These are phyloP conservation scores for Petrocephalus schoutedeni DNA, from an alignment of 2,797 vertebrate species.

Conservation along the genomic window DNA sequence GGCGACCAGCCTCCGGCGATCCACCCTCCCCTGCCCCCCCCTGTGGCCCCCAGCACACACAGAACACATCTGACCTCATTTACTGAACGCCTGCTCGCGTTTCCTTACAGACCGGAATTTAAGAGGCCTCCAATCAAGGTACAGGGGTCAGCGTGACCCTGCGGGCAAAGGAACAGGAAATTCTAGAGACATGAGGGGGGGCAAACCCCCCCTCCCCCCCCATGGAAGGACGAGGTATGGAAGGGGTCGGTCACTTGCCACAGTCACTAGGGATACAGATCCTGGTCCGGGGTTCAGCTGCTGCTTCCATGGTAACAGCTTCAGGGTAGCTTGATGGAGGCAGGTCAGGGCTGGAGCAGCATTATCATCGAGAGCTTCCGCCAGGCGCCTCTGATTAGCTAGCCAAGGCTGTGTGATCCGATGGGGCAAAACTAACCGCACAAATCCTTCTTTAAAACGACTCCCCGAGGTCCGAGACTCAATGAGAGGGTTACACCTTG, in stretches of 20 bases:
- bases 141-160: not conserved
- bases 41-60: not conserved
- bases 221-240: not conserved
- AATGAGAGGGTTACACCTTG: not conserved
- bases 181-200: not conserved
- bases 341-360: not conserved
- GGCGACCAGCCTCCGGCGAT: not conserved
- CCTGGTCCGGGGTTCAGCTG: not conserved
- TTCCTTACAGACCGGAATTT: constrained; percentile 1
- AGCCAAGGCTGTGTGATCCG: not conserved
- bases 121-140: not conserved
- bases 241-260: not conserved
- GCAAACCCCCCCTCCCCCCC: not conserved
- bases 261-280: not conserved
- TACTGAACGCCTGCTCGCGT: not conserved
- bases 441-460: not conserved
- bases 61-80: not conserved
- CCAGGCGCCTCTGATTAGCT: not conserved
- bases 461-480: not conserved
- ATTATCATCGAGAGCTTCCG: not conserved
- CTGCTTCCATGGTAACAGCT: not conserved
- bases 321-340: not conserved
- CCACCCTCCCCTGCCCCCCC: not conserved
- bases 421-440: not conserved
- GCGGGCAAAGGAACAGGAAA: not conserved